phyloP scores from a whole-genome alignment of 2,888 invertebrate species.

The Campoplex capitator region DNA sequence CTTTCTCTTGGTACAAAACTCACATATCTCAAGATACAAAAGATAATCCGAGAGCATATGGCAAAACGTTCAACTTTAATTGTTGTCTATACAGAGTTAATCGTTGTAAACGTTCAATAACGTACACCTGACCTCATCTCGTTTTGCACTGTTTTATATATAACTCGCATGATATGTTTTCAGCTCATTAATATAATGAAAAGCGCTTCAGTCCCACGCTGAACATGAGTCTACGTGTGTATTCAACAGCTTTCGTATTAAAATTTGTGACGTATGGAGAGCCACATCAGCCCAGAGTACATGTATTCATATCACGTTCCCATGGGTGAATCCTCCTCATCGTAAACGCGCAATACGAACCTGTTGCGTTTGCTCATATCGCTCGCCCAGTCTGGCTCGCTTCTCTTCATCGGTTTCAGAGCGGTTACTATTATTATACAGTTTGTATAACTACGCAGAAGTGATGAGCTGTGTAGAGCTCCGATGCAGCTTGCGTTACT shows the following conservation, averaged over 20 bases:
- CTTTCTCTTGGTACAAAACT: not conserved
- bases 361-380: slow-evolving; percentile 66
- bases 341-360: slow-evolving; percentile 68
- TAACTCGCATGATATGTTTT: slow-evolving; percentile 21
- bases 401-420: slow-evolving; percentile 13
- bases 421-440: slow-evolving; percentile 19
- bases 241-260: slow-evolving; percentile 45
- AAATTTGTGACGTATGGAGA: slow-evolving; percentile 52
- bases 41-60: not conserved
- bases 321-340: slow-evolving; percentile 65
- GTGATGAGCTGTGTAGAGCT: slow-evolving; percentile 27
- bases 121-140: not conserved
- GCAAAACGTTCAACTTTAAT: not conserved
- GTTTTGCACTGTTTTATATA: slow-evolving; percentile 16
- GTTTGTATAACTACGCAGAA: slow-evolving; percentile 29
- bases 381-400: slow-evolving; percentile 12
- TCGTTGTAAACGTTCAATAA: not conserved
- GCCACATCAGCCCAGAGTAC: slow-evolving; percentile 20
- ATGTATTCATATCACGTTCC: slow-evolving; percentile 62
- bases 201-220: slow-evolving; percentile 9
- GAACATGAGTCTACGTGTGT: not conserved
- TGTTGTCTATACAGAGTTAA: not conserved
- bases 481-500: slow-evolving; percentile 24
- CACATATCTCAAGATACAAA: not conserved
- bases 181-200: slow-evolving; percentile 32